phyloP scores from a whole-genome alignment of 1,140 invertebrate species.

The Phthorimaea operculella region DNA sequence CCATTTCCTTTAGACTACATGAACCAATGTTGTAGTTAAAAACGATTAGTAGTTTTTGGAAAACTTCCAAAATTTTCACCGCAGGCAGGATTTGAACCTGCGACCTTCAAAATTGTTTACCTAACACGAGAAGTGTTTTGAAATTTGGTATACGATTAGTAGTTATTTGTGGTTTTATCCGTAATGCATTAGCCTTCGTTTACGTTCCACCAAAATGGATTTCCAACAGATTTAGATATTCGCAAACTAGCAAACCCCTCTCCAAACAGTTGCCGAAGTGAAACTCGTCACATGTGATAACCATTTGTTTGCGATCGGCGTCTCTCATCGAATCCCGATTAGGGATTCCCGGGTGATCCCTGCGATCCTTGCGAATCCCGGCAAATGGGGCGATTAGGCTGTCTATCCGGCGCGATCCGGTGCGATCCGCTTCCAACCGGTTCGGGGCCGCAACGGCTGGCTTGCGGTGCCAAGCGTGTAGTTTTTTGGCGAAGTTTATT shows the following conservation, averaged over 20 bases:
- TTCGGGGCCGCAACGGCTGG: constrained; percentile 11
- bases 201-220: too few species aligned
- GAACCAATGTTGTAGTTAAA: too few species aligned
- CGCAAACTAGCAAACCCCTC: not conserved
- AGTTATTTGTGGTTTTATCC: too few species aligned
- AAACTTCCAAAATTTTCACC: too few species aligned
- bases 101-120: too few species aligned
- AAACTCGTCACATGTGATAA: constrained; percentile 22
- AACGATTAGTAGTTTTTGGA: too few species aligned
- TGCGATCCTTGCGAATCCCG: not conserved
- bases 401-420: constrained; percentile 1
- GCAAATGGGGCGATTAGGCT: constrained; percentile 8
- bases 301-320: constrained; percentile 45
- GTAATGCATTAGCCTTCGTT: too few species aligned
- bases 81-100: too few species aligned
- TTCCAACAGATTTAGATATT: not conserved
- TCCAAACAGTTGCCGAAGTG: not conserved
- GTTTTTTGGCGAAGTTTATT: not conserved
- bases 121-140: too few species aligned
- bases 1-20: too few species aligned
- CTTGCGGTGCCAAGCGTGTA: not conserved
- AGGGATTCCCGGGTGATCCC: constrained; percentile 11
- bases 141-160: too few species aligned
- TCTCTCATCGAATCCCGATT: constrained; percentile 34
- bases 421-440: constrained; percentile 12